phyloP scores from a whole-genome alignment of 2,888 invertebrate species.

The Copidosoma aretas region DNA sequence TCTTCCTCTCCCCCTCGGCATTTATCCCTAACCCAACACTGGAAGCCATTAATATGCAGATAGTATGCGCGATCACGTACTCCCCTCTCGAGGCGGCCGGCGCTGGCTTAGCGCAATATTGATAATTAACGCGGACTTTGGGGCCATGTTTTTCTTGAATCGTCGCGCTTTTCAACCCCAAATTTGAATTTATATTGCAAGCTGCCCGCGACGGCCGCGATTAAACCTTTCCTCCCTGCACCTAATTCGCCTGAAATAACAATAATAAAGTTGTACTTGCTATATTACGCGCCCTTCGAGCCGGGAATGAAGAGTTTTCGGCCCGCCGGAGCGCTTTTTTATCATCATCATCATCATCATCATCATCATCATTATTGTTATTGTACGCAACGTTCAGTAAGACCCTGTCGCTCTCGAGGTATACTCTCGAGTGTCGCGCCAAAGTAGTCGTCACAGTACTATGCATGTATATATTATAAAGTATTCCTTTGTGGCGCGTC shows the following conservation, averaged over 20 bases:
- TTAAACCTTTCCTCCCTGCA: not conserved
- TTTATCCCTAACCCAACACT: conserved; percentile 36
- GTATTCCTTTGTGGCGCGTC: conserved; percentile 17
- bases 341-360: too few species aligned
- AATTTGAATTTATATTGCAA: conserved; percentile 8
- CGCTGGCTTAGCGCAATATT: conserved; percentile 37
- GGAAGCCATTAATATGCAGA: conserved; percentile 40
- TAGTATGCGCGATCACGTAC: conserved; percentile 40
- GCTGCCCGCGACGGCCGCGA: not conserved
- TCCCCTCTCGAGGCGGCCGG: conserved; percentile 5
- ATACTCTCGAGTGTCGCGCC: too few species aligned
- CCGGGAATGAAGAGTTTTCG: too few species aligned
- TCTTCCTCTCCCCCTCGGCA: conserved; percentile 10
- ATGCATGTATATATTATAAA: too few species aligned
- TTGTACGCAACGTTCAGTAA: too few species aligned
- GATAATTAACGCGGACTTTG: not conserved
- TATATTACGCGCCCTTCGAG: too few species aligned
- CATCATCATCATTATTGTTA: too few species aligned
- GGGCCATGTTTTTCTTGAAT: conserved; percentile 19
- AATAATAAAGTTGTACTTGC: too few species aligned
- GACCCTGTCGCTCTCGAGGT: not conserved
- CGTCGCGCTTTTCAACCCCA: not conserved
- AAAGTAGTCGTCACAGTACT: too few species aligned
- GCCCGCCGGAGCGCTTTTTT: too few species aligned
- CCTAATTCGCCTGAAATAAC: not conserved